Base-by-base conservation (phyloP, 2,797 vertebrate genomes). In the Xiphophorus birchmanni region DNA sequence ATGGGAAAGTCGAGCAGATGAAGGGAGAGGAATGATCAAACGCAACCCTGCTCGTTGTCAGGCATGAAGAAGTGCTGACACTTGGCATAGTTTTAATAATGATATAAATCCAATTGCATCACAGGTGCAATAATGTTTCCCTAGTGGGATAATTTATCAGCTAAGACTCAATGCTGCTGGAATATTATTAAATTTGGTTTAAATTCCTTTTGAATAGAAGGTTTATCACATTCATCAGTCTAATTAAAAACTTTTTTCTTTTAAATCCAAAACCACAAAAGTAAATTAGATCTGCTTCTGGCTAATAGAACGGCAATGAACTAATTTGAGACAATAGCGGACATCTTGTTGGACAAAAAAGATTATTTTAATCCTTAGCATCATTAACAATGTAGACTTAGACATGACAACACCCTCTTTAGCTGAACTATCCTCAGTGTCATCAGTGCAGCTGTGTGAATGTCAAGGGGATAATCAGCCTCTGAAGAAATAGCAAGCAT, bases 401-500 rank as follows among this genome's bases (percentile, higher is more conserved):
- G 54, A 82, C 10, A 58, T 1, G 2, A 80, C 81, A 78, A 48
- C 47, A 79, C 5, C 29, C 60, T 74, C 47, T 84, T 86, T 48
- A 78, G 37, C 76, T 76, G 76, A 88, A 65, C 75, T 80, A 50
- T 82, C 45, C 29, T 79, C 48, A 12, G 76, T 84, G 78, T 84
- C 83, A 87, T 85, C 80, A 79, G 58, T 47, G 58, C 67, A 82
- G 84, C 73, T 54, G 29, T 69, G 74, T 78, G 69, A 90, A 91
- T 84, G 80, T 89, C 90, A 87, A 83, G 76, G 63, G 82, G 47
- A 82, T 85, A 89, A 89, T 90, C 85, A 90, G 69, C 77, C 74
- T 82, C 44, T 4, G 63, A 79, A 79, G 69, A 84, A 77, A 77
- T n/a, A 9, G 65, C 74, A 47, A 81, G 65, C 44, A 56, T 52